These are phyloP conservation scores for Xylota sylvarum DNA, from an alignment of 2,888 invertebrate species.

Conservation along the genomic window DNA sequence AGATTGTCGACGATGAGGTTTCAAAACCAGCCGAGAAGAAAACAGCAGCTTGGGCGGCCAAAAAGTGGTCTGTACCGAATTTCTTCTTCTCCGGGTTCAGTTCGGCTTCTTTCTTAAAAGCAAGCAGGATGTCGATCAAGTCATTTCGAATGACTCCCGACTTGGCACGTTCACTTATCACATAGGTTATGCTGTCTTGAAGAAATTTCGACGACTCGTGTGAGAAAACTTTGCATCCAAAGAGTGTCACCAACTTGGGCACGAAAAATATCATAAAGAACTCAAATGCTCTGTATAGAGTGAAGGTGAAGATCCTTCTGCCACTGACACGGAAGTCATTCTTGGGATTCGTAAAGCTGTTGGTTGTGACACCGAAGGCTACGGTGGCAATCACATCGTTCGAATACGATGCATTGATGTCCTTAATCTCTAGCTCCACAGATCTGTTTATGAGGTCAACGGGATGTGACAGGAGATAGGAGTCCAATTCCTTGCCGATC, in stretches of 20 bases:
- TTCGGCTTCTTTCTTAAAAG: constrained; percentile 79
- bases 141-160: constrained; percentile 83
- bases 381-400: constrained; percentile 80
- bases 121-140: constrained; percentile 84
- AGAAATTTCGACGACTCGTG: constrained; percentile 80
- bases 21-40: constrained; percentile 83
- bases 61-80: constrained; percentile 72
- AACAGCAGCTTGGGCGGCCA: constrained; percentile 82
- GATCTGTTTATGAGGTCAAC: neutral
- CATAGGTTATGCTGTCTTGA: constrained; percentile 81
- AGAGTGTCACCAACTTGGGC: constrained; percentile 75
- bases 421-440: constrained; percentile 75
- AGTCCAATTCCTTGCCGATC: constrained; percentile 79
- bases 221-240: constrained; percentile 78
- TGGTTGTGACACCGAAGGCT: constrained; percentile 79
- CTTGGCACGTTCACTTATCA: constrained; percentile 82
- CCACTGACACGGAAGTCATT: constrained; percentile 78
- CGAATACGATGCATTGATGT: constrained; percentile 77
- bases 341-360: constrained; percentile 79
- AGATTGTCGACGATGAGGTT: constrained; percentile 83
- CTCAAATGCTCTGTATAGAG: constrained; percentile 71
- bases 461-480: constrained; percentile 25
- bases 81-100: neutral
- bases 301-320: constrained; percentile 76
- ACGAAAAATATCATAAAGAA: constrained; percentile 78